Evolutionary conservation across 2,113 vertebrate species (phyloP).

Genomic region (Nasalis larvatus): DNA sequence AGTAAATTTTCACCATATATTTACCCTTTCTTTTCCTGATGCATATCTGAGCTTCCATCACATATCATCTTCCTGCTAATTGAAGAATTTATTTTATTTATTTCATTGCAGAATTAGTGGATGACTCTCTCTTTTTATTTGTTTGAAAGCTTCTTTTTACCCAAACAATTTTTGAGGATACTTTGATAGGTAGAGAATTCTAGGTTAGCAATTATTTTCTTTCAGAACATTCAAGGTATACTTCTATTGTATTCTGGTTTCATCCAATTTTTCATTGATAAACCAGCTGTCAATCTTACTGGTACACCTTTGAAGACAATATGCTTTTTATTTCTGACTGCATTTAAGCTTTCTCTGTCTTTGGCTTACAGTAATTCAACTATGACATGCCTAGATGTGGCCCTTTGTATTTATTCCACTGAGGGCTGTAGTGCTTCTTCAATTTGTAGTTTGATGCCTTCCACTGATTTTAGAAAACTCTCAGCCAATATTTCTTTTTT

Average conservation of each 20-base stretch:
- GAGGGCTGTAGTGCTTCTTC: not conserved
- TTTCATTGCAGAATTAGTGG: not conserved
- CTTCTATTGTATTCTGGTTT: not conserved
- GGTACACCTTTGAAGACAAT: not conserved
- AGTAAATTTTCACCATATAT: not conserved
- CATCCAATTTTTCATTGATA: not conserved
- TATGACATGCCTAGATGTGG: not conserved
- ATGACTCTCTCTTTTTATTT: not conserved
- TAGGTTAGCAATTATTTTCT: not conserved
- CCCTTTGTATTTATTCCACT: not conserved
- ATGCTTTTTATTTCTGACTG: not conserved
- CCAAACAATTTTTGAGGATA: not conserved
- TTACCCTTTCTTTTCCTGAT: not conserved
- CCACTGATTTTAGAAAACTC: constrained; percentile 1
- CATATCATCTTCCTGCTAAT: not conserved
- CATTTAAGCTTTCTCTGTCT: not conserved
- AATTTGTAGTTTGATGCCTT: not conserved
- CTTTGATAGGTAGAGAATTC: not conserved
- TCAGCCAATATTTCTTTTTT: not conserved
- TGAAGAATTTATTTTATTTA: not conserved
- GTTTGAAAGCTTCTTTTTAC: not conserved
- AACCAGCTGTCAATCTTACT: not conserved
- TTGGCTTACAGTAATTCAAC: not conserved
- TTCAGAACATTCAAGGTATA: not conserved
- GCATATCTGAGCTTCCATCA: not conserved